A percentile compares a stretch with the other conserved stretches of the same genome.
phyloP scores from a whole-genome alignment of 2,797 vertebrate species.

The Merluccius polli region DNA sequence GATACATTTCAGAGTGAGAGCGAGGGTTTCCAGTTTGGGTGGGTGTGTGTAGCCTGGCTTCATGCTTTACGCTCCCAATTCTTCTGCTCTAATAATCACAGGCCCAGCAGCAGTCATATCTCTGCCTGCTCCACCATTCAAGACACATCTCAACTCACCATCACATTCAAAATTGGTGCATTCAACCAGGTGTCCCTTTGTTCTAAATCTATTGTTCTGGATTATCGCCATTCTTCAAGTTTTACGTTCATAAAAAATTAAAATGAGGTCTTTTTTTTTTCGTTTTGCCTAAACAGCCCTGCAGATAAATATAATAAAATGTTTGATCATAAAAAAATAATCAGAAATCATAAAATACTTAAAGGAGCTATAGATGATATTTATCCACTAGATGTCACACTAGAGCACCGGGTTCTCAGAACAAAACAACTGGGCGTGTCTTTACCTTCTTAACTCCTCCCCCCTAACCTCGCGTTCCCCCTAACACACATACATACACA shows the following conservation, averaged over 20 bases:
- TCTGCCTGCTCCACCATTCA: conserved; percentile 51
- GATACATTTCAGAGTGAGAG: conserved; percentile 7
- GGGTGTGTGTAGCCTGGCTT: conserved; percentile 50
- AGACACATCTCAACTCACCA: conserved; percentile 46
- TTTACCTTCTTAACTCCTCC: too few relatives aligned
- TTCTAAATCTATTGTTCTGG: conserved; percentile 8
- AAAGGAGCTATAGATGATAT: too few relatives aligned
- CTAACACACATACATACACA: too few relatives aligned
- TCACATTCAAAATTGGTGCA: conserved; percentile 26
- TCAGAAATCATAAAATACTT: too few relatives aligned
- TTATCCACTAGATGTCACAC: too few relatives aligned
- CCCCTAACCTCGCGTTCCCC: too few relatives aligned
- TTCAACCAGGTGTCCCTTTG: conserved; percentile 12
- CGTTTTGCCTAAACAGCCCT: not conserved
- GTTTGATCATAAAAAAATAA: not conserved
- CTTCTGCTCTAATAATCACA: conserved; percentile 79
- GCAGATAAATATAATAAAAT: not conserved
- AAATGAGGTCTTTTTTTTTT: not conserved
- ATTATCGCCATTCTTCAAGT: not conserved
- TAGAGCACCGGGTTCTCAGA: too few relatives aligned
- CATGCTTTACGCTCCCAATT: conserved; percentile 62
- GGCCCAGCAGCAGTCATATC: conserved; percentile 51
- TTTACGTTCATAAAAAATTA: too few relatives aligned
- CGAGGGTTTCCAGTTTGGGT: conserved; percentile 40
- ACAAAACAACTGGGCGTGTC: too few relatives aligned